These are phyloP conservation scores for Metallyticus violacea DNA, from an alignment of 2,888 invertebrate genomes.

Conservation along the genomic window DNA sequence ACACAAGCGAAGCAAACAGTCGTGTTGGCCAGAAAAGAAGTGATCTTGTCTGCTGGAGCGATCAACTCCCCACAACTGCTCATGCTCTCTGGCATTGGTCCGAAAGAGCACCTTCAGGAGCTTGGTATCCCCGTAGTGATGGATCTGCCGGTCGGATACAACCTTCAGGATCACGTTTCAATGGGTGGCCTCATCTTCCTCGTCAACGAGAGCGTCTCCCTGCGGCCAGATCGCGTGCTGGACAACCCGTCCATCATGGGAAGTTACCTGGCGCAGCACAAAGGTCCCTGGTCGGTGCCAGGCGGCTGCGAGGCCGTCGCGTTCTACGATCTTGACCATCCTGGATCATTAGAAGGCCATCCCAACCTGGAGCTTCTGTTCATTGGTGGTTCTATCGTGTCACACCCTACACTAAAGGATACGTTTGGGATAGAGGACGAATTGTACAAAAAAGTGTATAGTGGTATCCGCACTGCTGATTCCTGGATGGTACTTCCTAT, in stretches of 20 bases:
- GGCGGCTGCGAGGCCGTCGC: constrained; percentile 67
- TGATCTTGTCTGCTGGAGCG: constrained; percentile 73
- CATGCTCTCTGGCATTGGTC: constrained; percentile 77
- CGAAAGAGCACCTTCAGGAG: constrained; percentile 56
- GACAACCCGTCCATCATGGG: constrained; percentile 41
- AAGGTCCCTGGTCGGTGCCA: constrained; percentile 59
- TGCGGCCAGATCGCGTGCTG: constrained; percentile 41
- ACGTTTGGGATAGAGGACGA: constrained; percentile 45
- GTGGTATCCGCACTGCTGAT: constrained; percentile 45
- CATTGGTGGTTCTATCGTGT: constrained; percentile 53
- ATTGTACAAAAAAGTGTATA: constrained; percentile 47
- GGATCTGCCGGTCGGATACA: constrained; percentile 63
- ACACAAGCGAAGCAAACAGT: constrained; percentile 43
- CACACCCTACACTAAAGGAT: constrained; percentile 48
- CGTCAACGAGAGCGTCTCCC: constrained; percentile 41
- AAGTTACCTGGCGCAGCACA: constrained; percentile 54
- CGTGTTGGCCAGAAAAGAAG: constrained; percentile 64
- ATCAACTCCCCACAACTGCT: constrained; percentile 75
- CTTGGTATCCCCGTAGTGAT: constrained; percentile 43
- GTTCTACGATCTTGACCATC: constrained; percentile 60
- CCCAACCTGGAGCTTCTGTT: constrained; percentile 66
- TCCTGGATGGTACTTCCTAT: constrained; percentile 61
- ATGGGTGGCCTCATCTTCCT: constrained; percentile 62
- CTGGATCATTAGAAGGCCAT: constrained; percentile 54
- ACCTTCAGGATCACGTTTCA: constrained; percentile 68